Conservation (phyloP, 1,140 invertebrate genomes). For the Pseudomyrmex concolor region DNA sequence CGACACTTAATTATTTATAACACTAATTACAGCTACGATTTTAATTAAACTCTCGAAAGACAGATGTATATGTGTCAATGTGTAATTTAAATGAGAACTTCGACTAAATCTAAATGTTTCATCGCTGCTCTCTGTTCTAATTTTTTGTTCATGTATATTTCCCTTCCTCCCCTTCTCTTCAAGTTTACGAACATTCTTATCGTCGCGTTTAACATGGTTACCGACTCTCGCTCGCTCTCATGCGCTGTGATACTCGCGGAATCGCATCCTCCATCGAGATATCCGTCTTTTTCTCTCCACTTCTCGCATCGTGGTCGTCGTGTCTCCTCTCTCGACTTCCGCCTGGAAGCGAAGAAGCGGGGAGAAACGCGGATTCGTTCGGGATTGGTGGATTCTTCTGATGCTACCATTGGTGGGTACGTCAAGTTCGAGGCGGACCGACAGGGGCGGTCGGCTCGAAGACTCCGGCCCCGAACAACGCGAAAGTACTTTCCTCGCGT, state of each 20-base stretch:
- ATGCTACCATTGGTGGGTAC: conserved; percentile 65
- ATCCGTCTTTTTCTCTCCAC: conserved; percentile 1
- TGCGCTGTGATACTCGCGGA: conserved; percentile 15
- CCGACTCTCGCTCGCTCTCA: background rate
- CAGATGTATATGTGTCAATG: no score
- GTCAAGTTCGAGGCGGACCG: conserved; percentile 60
- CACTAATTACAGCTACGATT: no score
- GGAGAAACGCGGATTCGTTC: background rate
- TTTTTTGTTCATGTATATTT: background rate
- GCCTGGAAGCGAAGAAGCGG: background rate
- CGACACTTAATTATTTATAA: no score
- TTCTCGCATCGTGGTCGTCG: background rate
- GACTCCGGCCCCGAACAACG: conserved; percentile 60
- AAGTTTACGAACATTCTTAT: conserved; percentile 12
- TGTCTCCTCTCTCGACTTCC: background rate
- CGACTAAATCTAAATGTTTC: no score
- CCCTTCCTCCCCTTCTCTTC: background rate
- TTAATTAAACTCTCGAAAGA: no score
- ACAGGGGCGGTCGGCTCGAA: conserved; percentile 60
- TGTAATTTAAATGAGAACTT: no score
- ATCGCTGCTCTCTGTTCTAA: no score
- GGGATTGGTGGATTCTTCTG: conserved; percentile 53
- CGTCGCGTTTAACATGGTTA: conserved; percentile 44
- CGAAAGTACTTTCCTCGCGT: conserved; percentile 1
- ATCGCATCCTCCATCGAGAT: conserved; percentile 13